Evolutionary conservation across 2,113 vertebrate species (phyloP), one percentile per base, ranked within the genome.

Genomic region (Oophaga pumilio): DNA sequence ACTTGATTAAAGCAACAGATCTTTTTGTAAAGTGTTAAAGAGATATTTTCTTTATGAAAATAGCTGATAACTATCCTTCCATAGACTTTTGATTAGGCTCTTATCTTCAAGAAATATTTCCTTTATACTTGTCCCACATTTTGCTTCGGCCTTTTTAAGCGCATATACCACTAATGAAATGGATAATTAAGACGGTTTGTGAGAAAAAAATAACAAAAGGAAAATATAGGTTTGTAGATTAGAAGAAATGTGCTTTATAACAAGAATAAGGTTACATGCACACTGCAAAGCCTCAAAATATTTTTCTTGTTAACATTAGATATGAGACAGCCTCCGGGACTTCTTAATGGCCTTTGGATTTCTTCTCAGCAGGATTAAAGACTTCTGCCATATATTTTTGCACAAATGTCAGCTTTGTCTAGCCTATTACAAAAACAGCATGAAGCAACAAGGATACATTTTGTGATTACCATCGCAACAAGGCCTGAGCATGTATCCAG

Each of bases 321-420:
- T 84, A 80, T 77, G 26, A 76, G 82, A 90, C 90, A 90, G 68
- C 78, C 89, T 80, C 22, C 20, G 88, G 89, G 89, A 86, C 84
- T 85, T 82, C 53, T 86, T 89, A 88, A 88, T 76, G 80, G 64
- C 62, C 85, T 86, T 89, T 82, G 84, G 69, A 85, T 86, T 87
- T 73, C 73, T 89, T 13, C 88, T 73, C 86, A 33, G 8, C 4
- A 88, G 86, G 85, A 84, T 85, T 71, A 86, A 64, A 2, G 79
- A 82, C 60, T 52, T 60, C 12, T 76, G 20, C 69, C 18, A 59
- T 17, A 52, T 85, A 78, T 26, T 24, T 24, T n/a, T 79, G 1
- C 8, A 24, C 64, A 59, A 59, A 76, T 26, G 49, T 69, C 73
- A 53, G 50, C 22, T n/a, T 50, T 7, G 68, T 17, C 49, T 57